Evolutionary conservation across 2,797 vertebrate genomes (phyloP).

Genomic region (Macropus fuliginosus): DNA sequence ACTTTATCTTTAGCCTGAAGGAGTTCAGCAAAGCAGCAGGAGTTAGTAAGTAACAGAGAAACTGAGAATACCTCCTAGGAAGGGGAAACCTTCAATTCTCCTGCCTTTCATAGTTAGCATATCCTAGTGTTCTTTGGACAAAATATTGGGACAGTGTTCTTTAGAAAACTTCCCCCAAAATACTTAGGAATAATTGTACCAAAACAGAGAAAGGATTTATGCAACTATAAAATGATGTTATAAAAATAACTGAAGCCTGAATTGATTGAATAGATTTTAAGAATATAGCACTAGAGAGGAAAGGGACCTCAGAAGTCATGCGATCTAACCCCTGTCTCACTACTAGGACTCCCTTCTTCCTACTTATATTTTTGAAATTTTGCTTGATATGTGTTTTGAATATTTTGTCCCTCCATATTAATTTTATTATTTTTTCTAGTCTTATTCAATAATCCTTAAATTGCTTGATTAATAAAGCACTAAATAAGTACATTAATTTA

Average conservation of each 20-base stretch:
- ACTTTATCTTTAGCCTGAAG: background rate
- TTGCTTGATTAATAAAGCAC: background rate
- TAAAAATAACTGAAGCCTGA: background rate
- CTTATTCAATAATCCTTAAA: background rate
- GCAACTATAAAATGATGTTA: background rate
- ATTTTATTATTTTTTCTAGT: background rate
- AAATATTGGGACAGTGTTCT: background rate
- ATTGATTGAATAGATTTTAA: background rate
- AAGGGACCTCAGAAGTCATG: background rate
- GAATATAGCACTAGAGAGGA: background rate
- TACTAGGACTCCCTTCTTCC: too few species aligned
- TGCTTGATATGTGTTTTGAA: too few species aligned
- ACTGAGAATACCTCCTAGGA: background rate
- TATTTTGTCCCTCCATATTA: background rate
- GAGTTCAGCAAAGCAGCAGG: background rate
- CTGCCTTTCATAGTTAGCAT: background rate
- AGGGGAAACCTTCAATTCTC: conserved; percentile 4
- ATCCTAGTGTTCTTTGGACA: conserved; percentile 26
- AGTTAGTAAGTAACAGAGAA: background rate
- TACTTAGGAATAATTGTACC: background rate
- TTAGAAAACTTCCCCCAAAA: background rate
- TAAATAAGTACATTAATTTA: background rate
- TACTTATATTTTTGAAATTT: too few species aligned
- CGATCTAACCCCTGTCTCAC: background rate
- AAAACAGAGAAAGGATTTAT: background rate